Percentiles rank a stretch among this genome's conserved stretches.
Conservation (phyloP, 2,113 vertebrate species). For the Oreochromis tanganicae region DNA sequence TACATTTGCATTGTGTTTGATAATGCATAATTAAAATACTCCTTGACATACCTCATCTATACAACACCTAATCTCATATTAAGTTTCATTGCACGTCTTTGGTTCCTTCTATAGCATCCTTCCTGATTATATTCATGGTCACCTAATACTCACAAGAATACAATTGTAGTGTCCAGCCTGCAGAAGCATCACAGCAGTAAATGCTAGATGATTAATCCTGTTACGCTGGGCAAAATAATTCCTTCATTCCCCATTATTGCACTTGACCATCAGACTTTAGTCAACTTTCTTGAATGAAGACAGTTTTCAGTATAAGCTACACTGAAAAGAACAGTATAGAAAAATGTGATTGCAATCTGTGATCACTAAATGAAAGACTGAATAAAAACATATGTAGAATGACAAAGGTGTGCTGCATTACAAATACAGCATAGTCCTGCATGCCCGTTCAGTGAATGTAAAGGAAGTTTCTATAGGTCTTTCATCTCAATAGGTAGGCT, state of each 20-base stretch:
- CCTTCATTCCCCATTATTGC: background rate
- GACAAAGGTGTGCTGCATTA: background rate
- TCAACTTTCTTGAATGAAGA: background rate
- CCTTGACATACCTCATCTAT: background rate
- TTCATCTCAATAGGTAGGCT: background rate
- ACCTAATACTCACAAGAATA: background rate
- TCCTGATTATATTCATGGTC: background rate
- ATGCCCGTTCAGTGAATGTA: background rate
- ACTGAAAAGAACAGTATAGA: background rate
- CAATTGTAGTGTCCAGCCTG: background rate
- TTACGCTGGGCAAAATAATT: background rate
- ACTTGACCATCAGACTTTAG: background rate
- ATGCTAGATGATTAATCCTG: rapidly evolving
- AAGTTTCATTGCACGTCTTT: background rate
- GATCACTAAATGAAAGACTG: background rate
- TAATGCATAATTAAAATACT: background rate
- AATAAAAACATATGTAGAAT: background rate
- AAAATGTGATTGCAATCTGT: background rate
- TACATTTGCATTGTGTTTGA: background rate
- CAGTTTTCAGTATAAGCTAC: background rate
- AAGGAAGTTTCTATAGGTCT: background rate
- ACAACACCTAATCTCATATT: background rate
- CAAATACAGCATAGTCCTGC: background rate
- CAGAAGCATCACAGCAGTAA: background rate
- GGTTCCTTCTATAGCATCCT: background rate